These are phyloP conservation scores for Phoronis australis DNA, from an alignment of 2,888 invertebrate genomes.

Conservation along the genomic window DNA sequence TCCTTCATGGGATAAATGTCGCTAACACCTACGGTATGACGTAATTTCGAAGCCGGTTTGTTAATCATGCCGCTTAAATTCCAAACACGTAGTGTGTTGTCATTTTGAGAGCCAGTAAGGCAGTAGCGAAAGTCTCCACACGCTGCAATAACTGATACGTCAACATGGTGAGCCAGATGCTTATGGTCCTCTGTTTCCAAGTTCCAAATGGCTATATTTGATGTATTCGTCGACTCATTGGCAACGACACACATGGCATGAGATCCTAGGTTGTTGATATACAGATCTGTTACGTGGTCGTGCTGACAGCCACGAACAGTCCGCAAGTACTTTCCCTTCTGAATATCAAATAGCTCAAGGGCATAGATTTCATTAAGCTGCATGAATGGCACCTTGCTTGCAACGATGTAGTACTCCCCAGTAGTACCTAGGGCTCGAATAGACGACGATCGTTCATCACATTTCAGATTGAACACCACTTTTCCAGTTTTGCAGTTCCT, in stretches of 20 bases:
- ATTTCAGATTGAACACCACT: constrained; percentile 31
- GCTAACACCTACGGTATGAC: constrained; percentile 32
- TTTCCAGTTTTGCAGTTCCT: constrained; percentile 36
- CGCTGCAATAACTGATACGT: constrained; percentile 32
- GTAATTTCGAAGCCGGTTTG: constrained; percentile 35
- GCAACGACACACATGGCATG: constrained; percentile 40
- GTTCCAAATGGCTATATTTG: constrained; percentile 48
- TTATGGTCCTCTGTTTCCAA: constrained; percentile 51
- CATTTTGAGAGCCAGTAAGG: constrained; percentile 35
- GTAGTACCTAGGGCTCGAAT: constrained; percentile 39
- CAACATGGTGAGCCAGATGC: constrained; percentile 43
- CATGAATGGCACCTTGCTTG: constrained; percentile 39
- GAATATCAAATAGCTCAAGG: constrained; percentile 42
- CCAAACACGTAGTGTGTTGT: constrained; percentile 42
- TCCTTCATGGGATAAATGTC: constrained; percentile 36
- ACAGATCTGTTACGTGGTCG: constrained; percentile 33
- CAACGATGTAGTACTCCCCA: constrained; percentile 42
- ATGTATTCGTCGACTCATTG: constrained; percentile 30
- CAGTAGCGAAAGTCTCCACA: constrained; percentile 40
- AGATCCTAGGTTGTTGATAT: constrained; percentile 38
- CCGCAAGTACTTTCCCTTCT: constrained; percentile 35
- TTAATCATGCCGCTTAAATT: constrained; percentile 39
- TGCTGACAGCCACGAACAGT: constrained; percentile 41
- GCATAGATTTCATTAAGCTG: constrained; percentile 37
- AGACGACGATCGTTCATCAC: constrained; percentile 29